Base-by-base conservation (phyloP, 2,113 vertebrate species). In the Nymphicus hollandicus region DNA sequence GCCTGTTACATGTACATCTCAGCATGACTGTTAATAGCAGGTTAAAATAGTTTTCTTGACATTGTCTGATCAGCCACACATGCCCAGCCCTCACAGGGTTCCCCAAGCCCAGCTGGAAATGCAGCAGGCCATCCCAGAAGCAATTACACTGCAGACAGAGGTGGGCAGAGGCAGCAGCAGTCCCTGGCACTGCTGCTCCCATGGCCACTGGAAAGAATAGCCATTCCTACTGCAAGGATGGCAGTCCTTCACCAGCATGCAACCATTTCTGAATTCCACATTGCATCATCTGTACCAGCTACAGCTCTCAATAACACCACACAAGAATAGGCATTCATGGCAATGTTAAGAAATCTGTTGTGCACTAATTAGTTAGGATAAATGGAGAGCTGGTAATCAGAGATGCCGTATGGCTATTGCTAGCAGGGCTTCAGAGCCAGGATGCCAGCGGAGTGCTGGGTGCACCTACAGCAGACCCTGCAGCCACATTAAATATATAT, bases 1-100 rank as follows among this genome's bases (percentile, higher is more conserved):
- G 29, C 55, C 61, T 66, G 7, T 0, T 0, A 16, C 17, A 35
- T 0, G 0, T 2, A 55, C 22, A 2, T 53, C 46, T 49, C 17
- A 37, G 28, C 37, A 20, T 19, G 17, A 19, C n/a, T 52, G 10
- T 16, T 53, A 39, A 43, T 2, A 47, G 11, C 2, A 4, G 13
- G 13, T 39, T 56, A 24, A 55, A 85, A 41, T 2, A 25, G 3
- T 44, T 74, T 73, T 28, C 35, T n/a, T 69, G 39, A 14, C 49
- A 11, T 4, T 5, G 20, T 19, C n/a, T 61, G 22, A 68, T 27
- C 27, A 71, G 17, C 24, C 43, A 6, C 31, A 6, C 0, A 4
- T 1, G 3, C 7, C 47, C 63, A 29, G 18, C 16, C 53, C n/a
- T 41, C 58, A 8, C 0, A 0, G 24, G 12, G 7, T 11, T 61